A percentile compares a stretch with the other conserved stretches of the same genome.
These are phyloP conservation scores for Nannobrachium achirus DNA, from an alignment of 2,113 vertebrate genomes.

Conservation along the genomic window DNA sequence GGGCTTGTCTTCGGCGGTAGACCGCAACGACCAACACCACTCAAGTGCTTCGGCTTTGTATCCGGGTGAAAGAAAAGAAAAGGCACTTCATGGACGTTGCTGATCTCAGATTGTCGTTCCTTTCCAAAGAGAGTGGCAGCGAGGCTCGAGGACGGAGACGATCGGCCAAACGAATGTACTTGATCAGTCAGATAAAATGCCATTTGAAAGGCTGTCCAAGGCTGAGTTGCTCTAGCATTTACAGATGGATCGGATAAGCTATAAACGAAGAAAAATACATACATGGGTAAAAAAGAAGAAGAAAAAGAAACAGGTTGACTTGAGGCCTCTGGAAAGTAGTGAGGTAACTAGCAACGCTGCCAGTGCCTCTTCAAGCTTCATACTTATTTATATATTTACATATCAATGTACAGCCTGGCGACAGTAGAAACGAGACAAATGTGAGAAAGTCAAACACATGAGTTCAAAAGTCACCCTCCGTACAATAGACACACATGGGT, in stretches of 20 bases:
- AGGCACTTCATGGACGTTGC: neutral
- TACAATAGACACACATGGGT: too few relatives aligned
- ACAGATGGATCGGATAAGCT: neutral
- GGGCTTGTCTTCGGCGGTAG: constrained; percentile 32
- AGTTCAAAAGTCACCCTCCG: too few relatives aligned
- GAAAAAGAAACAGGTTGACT: too few relatives aligned
- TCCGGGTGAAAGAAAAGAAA: neutral
- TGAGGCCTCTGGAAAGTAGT: constrained; percentile 1
- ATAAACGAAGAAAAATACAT: neutral
- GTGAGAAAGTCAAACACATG: too few relatives aligned
- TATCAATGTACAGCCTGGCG: too few relatives aligned
- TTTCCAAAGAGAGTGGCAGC: too few relatives aligned
- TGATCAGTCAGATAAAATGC: neutral
- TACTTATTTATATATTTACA: too few relatives aligned
- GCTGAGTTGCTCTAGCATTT: neutral
- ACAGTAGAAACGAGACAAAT: too few relatives aligned
- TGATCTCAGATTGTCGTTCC: neutral
- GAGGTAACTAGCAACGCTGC: constrained; percentile 6
- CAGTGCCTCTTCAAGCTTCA: too few relatives aligned
- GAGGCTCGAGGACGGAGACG: too few relatives aligned
- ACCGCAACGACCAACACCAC: constrained; percentile 33
- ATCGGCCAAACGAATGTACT: too few relatives aligned
- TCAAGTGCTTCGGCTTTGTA: constrained; percentile 4
- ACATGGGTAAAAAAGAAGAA: neutral
- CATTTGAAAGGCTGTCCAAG: neutral